Conservation (phyloP, 2,797 vertebrate species). For the Etheostoma perlongum region DNA sequence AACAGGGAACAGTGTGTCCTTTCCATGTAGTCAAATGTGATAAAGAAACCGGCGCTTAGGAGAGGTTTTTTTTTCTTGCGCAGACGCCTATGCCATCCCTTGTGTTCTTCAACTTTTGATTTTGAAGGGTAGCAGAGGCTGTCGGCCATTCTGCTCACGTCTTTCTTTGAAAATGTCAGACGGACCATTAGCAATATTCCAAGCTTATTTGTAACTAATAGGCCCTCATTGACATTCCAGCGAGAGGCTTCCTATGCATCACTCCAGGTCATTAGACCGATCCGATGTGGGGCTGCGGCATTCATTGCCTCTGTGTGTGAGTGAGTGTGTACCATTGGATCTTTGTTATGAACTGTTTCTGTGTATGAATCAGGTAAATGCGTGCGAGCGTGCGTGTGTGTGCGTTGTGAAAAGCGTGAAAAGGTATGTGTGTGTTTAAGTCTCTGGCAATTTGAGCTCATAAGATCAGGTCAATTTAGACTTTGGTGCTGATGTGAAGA, state of each 20-base stretch:
- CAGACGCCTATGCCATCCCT: slow-evolving; percentile 31
- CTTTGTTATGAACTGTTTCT: slow-evolving; percentile 49
- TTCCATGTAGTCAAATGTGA: slow-evolving; percentile 12
- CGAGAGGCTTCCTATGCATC: slow-evolving; percentile 71
- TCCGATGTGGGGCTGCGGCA: slow-evolving; percentile 40
- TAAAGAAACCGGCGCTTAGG: background rate
- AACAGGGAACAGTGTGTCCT: slow-evolving; percentile 34
- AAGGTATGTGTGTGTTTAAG: slow-evolving; percentile 7
- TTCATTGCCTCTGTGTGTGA: slow-evolving; percentile 32
- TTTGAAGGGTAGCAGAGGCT: slow-evolving; percentile 61
- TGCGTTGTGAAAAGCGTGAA: slow-evolving; percentile 25
- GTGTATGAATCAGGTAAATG: slow-evolving; percentile 50
- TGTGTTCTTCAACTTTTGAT: slow-evolving; percentile 58
- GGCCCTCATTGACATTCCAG: slow-evolving; percentile 81
- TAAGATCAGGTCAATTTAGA: slow-evolving; percentile 68
- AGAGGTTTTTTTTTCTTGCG: slow-evolving; percentile 27
- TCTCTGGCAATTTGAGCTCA: slow-evolving; percentile 53
- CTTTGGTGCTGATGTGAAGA: slow-evolving; percentile 62
- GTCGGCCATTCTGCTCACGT: slow-evolving; percentile 75
- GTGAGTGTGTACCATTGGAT: slow-evolving; percentile 15
- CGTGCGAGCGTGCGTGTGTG: slow-evolving; percentile 19
- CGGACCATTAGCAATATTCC: slow-evolving; percentile 75
- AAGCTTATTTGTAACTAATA: slow-evolving; percentile 76
- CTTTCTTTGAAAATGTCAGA: slow-evolving; percentile 82
- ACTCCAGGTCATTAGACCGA: slow-evolving; percentile 73